Percentiles rank a stretch among this genome's conserved stretches.
These are phyloP conservation scores for Daktulosphaira vitifoliae DNA, from an alignment of 1,140 invertebrate species.

Conservation along the genomic window DNA sequence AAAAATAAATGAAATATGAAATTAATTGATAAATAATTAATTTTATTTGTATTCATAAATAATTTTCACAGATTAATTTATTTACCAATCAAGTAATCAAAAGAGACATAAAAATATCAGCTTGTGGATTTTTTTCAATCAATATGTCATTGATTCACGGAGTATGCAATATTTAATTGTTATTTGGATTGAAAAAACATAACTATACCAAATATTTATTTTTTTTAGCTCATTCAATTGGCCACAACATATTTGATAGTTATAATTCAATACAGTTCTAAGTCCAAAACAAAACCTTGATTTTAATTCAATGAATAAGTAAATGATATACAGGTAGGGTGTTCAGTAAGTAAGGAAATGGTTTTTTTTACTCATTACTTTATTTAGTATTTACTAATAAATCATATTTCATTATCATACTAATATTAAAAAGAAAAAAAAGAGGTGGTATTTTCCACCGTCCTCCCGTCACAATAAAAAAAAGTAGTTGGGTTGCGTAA, in stretches of 20 bases:
- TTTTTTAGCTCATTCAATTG: slow-evolving; percentile 4
- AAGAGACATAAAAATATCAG: slow-evolving; percentile 3
- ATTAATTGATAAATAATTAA: too few species aligned
- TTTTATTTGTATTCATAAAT: not conserved
- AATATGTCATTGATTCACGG: slow-evolving; percentile 15
- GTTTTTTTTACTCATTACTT: too few species aligned
- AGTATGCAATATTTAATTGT: not conserved
- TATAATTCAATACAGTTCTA: slow-evolving; percentile 7
- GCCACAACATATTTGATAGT: slow-evolving; percentile 18
- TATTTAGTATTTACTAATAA: too few species aligned
- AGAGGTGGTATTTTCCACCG: too few species aligned
- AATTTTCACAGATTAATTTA: slow-evolving; percentile 9
- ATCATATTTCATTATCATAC: too few species aligned
- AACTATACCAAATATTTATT: not conserved
- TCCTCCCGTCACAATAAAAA: too few species aligned
- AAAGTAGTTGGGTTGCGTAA: too few species aligned
- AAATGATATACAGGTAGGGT: too few species aligned
- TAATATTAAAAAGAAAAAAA: too few species aligned
- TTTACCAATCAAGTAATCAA: slow-evolving; percentile 15
- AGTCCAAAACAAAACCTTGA: not conserved
- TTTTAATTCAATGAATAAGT: too few species aligned
- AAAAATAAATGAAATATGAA: not conserved
- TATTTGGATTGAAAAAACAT: not conserved
- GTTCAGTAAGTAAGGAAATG: too few species aligned
- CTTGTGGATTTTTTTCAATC: slow-evolving; percentile 11